Evolutionary conservation across 2,113 vertebrate species (phyloP).

Genomic region (Pteronura brasiliensis): DNA sequence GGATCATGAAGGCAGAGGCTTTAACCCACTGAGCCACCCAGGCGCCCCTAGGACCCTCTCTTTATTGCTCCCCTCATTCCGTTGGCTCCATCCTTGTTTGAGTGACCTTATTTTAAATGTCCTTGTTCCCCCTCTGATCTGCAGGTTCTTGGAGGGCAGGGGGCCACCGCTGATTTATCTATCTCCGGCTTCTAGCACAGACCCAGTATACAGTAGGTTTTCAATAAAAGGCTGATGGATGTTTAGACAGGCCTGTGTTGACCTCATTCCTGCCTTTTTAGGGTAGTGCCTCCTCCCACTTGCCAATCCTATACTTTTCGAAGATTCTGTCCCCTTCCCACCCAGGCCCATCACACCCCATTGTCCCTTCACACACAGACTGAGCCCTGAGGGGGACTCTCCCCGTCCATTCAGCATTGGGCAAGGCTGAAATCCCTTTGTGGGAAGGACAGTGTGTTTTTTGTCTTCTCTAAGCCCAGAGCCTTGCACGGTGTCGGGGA

Average conservation of each 20-base stretch:
- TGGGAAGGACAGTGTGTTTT: not conserved
- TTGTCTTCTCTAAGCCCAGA: not conserved
- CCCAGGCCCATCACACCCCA: accelerated
- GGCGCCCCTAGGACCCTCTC: no score
- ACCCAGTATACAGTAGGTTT: not conserved
- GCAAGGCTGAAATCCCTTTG: not conserved
- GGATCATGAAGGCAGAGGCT: no score
- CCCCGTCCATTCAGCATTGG: no score
- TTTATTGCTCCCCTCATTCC: no score
- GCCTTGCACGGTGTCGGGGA: not conserved
- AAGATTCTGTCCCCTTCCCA: accelerated
- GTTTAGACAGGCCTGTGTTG: not conserved
- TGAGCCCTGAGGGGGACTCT: not conserved
- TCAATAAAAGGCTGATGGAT: not conserved
- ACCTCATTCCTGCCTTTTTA: not conserved
- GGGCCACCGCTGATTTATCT: no score
- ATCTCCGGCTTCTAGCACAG: not conserved
- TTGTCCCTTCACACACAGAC: not conserved
- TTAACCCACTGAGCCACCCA: no score
- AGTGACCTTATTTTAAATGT: accelerated
- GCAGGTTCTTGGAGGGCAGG: not conserved
- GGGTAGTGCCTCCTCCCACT: no score
- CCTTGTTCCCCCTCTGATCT: not conserved
- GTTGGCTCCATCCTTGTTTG: no score
- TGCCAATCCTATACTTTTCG: not conserved